These are phyloP conservation scores for Cheirogaleus medius DNA, from an alignment of 2,113 vertebrate genomes.

Conservation along the genomic window DNA sequence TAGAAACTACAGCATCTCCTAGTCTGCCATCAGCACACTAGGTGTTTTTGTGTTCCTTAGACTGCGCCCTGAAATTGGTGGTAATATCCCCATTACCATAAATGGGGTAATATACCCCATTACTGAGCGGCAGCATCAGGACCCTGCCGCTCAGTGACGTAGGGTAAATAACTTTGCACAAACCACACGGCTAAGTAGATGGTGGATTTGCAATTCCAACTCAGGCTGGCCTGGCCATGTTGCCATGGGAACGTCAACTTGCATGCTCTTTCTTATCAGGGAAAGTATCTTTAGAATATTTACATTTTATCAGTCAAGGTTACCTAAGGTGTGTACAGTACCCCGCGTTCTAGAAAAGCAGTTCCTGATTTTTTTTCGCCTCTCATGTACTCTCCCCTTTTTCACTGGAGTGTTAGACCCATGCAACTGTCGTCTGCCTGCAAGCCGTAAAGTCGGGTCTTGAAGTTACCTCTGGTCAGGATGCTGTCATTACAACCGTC, in stretches of 20 bases:
- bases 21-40: neutral
- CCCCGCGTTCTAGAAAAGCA: neutral
- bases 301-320: neutral
- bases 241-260: neutral
- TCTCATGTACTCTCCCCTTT: neutral
- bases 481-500: neutral
- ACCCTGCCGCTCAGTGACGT: neutral
- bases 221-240: fast-evolving
- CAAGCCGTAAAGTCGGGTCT: neutral
- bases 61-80: neutral
- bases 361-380: neutral
- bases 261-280: neutral
- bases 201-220: neutral
- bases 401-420: neutral
- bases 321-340: neutral
- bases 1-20: neutral
- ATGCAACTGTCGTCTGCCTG: neutral
- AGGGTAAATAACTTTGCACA: neutral
- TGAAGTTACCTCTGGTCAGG: neutral
- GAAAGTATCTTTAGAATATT: neutral
- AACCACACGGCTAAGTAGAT: neutral
- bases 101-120: no score
- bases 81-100: neutral
- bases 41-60: neutral
- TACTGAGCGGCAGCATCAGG: no score